These are phyloP conservation scores for Sciurus carolinensis DNA, from an alignment of 2,797 vertebrate genomes.

Conservation along the genomic window DNA sequence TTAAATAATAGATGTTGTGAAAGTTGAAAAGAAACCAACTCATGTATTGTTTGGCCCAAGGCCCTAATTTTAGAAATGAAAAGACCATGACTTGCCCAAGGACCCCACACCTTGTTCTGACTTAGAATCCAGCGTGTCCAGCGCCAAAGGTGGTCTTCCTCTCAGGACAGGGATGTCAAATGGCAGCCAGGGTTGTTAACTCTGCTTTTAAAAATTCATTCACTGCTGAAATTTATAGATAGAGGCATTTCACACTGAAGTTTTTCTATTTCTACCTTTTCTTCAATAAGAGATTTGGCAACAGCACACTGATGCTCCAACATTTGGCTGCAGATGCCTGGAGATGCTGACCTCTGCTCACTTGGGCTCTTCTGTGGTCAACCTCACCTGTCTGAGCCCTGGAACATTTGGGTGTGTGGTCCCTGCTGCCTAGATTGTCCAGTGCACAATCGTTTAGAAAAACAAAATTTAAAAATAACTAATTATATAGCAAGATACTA, in stretches of 20 bases:
- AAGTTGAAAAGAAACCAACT: slow-evolving; percentile 48
- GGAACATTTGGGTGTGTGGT: neutral
- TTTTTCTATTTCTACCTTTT: slow-evolving; percentile 18
- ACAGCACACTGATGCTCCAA: neutral
- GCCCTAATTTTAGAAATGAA: slow-evolving; percentile 26
- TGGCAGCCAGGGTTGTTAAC: neutral
- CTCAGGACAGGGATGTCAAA: neutral
- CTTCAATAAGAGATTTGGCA: neutral
- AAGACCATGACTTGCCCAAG: neutral
- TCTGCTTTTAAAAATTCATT: slow-evolving; percentile 23
- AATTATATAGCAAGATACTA: neutral
- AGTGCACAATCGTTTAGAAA: neutral
- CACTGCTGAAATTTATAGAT: slow-evolving; percentile 34
- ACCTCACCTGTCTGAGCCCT: neutral
- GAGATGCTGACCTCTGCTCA: neutral
- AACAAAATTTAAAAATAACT: neutral
- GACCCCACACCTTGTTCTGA: neutral
- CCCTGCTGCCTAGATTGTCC: neutral
- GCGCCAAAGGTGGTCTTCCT: neutral
- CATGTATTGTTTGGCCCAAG: neutral
- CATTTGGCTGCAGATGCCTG: neutral
- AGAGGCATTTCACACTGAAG: neutral
- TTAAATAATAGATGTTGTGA: slow-evolving; percentile 38
- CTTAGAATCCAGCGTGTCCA: neutral
- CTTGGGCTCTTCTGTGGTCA: neutral